Evolutionary conservation across 2,888 invertebrate species (phyloP).

Genomic region (Dermolepida albohirtum): DNA sequence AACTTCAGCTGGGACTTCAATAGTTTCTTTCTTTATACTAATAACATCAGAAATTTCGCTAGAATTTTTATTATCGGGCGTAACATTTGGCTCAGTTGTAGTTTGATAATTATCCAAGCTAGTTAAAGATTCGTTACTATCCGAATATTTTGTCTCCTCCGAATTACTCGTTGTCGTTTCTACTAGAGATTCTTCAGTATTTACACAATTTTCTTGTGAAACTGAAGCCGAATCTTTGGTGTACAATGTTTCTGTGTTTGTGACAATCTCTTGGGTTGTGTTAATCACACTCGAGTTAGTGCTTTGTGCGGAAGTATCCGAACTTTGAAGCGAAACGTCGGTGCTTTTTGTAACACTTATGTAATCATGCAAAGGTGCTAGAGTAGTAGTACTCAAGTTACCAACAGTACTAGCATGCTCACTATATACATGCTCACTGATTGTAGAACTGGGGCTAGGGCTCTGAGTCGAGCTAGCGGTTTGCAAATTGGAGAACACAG

Average conservation of each 20-base stretch:
- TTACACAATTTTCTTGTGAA: background rate
- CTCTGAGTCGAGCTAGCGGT: slow-evolving; percentile 51
- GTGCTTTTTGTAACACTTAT: slow-evolving; percentile 51
- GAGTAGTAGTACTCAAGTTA: slow-evolving; percentile 45
- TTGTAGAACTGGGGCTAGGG: slow-evolving; percentile 44
- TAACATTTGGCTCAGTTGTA: slow-evolving; percentile 11
- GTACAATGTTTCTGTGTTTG: too few species aligned
- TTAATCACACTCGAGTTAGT: slow-evolving; percentile 47
- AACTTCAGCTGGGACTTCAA: slow-evolving; percentile 39
- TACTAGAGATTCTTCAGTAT: background rate
- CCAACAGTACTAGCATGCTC: slow-evolving; percentile 55
- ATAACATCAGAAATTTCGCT: slow-evolving; percentile 31
- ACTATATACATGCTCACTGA: slow-evolving; percentile 57
- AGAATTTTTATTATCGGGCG: slow-evolving; percentile 1
- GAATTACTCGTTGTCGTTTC: background rate
- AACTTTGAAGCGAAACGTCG: slow-evolving; percentile 52
- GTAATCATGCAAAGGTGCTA: slow-evolving; percentile 60
- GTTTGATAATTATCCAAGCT: slow-evolving; percentile 8
- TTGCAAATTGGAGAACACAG: slow-evolving; percentile 56
- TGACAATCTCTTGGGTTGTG: slow-evolving; percentile 3
- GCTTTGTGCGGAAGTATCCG: slow-evolving; percentile 50
- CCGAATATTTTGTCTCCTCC: background rate
- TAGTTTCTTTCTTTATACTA: slow-evolving; percentile 40
- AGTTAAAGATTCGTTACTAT: background rate
- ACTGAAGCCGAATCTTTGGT: background rate